Base-by-base conservation (phyloP, 2,888 invertebrate genomes). In the Pheosia gnoma region DNA sequence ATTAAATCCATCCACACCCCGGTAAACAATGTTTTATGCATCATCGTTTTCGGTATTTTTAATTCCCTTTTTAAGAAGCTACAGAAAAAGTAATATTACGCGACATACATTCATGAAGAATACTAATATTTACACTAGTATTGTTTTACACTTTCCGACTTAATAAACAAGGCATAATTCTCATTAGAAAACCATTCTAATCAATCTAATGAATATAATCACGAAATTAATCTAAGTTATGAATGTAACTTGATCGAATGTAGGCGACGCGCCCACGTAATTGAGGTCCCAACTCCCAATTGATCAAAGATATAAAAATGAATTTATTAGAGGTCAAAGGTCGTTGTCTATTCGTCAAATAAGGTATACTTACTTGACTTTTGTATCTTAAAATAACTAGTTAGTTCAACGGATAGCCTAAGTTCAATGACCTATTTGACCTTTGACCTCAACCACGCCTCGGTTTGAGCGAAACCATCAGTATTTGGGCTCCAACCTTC, bases 241-340 rank as follows among this genome's bases (percentile, higher is more conserved):
- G 9, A 43, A 43, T 43, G 43, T 43, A 9, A 43, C 43, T 43
- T 43, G 47, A n/a, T 47, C n/a, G 11, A 5, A 47, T n/a, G 11
- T 45, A 9, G 6, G 36, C 5, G 10, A 55, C n/a, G 13, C 5
- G 39, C 39, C 36, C 39, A 38, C 53, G 5, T 53, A 7, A 54
- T 54, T 25, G 38, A 38, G n/a, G 38, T 38, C 37, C 38, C 10
- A 7, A 5, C 9, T n/a, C 7, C n/a, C 54, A 54, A 54, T 54
- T 54, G n/a, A 39, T 38, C 38, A 54, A 54, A 38, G 38, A 37
- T 25, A 37, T 53, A 10, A 10, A 37, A 37, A 3, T 38, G 38
- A 38, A 47, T n/a, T 51, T 38, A 54, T 38, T 25, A 51, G 37
- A 55, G 55, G 55, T 55, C 39, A 55, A 10, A 55, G 55, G 36